Base-by-base conservation (phyloP, 1,140 invertebrate species). In the Plodia interpunctella region DNA sequence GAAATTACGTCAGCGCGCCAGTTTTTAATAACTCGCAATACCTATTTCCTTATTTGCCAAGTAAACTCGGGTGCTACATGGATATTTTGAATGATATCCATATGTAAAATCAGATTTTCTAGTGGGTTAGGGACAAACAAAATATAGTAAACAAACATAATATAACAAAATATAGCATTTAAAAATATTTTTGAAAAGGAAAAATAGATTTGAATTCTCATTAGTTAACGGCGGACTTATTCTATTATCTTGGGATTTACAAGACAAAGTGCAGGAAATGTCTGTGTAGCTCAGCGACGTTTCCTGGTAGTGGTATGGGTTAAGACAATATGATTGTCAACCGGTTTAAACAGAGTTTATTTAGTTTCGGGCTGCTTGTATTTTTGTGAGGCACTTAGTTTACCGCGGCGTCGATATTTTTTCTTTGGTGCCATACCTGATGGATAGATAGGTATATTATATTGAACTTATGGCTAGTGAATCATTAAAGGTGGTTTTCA, bases 11-110 rank as follows among this genome's bases (percentile, higher is more conserved):
- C 84, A 87, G 79, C 80, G 80, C 76, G 80, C 79, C 70, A 83
- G 80, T 85, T 85, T 83, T 85, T 87, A 83, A 83, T 84, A 84
- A 80, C 75, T 80, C 70, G 63, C 68, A 80, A 79, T 85, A n/a
- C n/a, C n/a, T n/a, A 81, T 80, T 84, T 85, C 80, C 82, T 84
- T 81, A 74, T 87, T 85, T 84, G 74, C 72, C 66, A 57, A 72
- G 64, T 72, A 61, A 68, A 68, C 59, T 50, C 49, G 57, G 50
- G 63, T 68, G 60, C 57, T 60, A 72, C 59, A 53, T 53, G 8
- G 1, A 51, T 51, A 44, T 54, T 35, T 52, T 2, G 18, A 44
- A 32, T 9, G 4, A 32, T 32, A 32, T 32, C 21, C 21, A n/a
- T n/a, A n/a, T n/a, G n/a, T n/a, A n/a, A n/a, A n/a, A n/a, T n/a